phyloP scores from a whole-genome alignment of 2,113 vertebrate species.

The Pristiophorus japonicus region DNA sequence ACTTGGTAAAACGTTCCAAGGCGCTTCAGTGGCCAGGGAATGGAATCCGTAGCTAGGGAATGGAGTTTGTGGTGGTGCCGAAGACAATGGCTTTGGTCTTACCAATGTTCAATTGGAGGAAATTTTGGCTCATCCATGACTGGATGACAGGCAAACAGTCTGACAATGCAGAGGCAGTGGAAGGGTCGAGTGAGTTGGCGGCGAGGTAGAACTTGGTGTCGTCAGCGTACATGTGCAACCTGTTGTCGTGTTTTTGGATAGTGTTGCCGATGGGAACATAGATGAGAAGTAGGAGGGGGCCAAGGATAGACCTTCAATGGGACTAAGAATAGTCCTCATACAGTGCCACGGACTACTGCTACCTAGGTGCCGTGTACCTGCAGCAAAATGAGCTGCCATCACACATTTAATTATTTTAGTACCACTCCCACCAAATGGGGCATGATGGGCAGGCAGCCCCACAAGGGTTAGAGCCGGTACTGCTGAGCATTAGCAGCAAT shows the following conservation, averaged over 20 bases:
- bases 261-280: background rate
- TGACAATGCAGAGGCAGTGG: background rate
- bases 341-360: background rate
- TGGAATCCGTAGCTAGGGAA: background rate
- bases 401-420: conserved; percentile 10
- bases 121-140: background rate
- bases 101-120: background rate
- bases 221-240: background rate
- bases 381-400: conserved; percentile 21
- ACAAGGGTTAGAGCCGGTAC: background rate
- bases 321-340: background rate
- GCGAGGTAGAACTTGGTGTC: background rate
- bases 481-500: background rate
- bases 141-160: background rate
- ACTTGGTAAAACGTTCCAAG: background rate
- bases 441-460: background rate
- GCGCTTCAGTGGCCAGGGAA: background rate
- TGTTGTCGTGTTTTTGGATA: background rate
- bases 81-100: background rate
- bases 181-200: background rate
- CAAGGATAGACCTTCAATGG: background rate
- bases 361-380: background rate
- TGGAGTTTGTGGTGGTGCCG: no score
- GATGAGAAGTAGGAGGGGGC: background rate
- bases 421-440: background rate